Conservation (phyloP, 1,140 invertebrate species). For the Heterodera schachtii region DNA sequence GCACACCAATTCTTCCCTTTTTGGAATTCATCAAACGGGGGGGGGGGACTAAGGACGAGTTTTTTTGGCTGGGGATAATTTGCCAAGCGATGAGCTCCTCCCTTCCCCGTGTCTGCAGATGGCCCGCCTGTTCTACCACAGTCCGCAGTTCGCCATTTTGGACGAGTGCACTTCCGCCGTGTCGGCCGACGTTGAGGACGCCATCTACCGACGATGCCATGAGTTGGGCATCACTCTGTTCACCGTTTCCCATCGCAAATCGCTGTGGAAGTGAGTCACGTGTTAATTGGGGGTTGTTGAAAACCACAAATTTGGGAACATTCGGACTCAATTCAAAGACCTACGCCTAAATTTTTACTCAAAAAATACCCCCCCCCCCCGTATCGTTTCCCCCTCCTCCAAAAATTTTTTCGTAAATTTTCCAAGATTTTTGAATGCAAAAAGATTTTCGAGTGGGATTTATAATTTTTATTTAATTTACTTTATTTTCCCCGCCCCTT, state of each 20-base stretch:
- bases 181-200: constrained; percentile 93
- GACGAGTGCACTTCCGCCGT: constrained; percentile 96
- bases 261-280: constrained; percentile 75
- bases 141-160: constrained; percentile 93
- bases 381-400: too few species aligned
- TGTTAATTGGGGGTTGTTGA: too few species aligned
- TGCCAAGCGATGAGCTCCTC: too few species aligned
- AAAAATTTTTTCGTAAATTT: too few species aligned
- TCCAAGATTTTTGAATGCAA: too few species aligned
- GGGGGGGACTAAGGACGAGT: too few species aligned
- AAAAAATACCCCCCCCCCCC: too few species aligned
- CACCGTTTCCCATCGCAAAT: constrained; percentile 93
- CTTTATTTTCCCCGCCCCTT: not conserved
- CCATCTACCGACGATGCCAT: constrained; percentile 90
- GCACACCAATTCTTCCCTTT: too few species aligned
- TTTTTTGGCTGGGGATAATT: too few species aligned
- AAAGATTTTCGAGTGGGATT: too few species aligned
- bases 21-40: too few species aligned
- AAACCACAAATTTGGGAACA: too few species aligned
- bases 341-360: not conserved
- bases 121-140: constrained; percentile 94
- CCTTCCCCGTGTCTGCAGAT: constrained; percentile 72
- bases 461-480: not conserved
- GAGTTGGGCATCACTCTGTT: constrained; percentile 88
- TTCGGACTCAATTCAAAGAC: not conserved